These are phyloP conservation scores for Phyllotreta cruciferae DNA, from an alignment of 2,888 invertebrate genomes.

Conservation along the genomic window DNA sequence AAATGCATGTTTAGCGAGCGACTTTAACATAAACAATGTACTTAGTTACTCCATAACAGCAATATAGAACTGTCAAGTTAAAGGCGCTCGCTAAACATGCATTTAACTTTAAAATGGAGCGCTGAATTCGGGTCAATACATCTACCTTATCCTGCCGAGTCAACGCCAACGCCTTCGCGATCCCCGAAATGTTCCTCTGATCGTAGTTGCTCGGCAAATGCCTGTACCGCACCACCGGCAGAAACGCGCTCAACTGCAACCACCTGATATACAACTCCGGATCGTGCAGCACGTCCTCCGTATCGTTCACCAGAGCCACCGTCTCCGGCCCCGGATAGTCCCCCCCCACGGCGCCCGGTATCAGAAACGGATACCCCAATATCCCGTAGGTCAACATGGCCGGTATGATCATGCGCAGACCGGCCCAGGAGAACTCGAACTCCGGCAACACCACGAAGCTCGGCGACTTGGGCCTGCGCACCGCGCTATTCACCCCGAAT, in stretches of 20 bases:
- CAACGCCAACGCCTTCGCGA: slow-evolving; percentile 76
- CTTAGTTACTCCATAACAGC: too few species aligned
- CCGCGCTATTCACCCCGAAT: slow-evolving; percentile 85
- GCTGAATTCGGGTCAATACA: too few species aligned
- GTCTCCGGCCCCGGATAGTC: slow-evolving; percentile 72
- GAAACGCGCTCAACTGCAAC: slow-evolving; percentile 88
- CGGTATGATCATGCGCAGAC: slow-evolving; percentile 74
- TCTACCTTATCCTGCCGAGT: slow-evolving; percentile 79
- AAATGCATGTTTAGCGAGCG: too few species aligned
- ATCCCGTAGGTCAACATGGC: slow-evolving; percentile 88
- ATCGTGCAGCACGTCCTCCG: slow-evolving; percentile 69
- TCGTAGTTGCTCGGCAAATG: slow-evolving; percentile 89
- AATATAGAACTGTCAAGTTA: too few species aligned
- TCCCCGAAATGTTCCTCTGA: slow-evolving; percentile 75
- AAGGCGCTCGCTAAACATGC: too few species aligned
- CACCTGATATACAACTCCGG: slow-evolving; percentile 88
- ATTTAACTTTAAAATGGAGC: too few species aligned
- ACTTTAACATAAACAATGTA: too few species aligned
- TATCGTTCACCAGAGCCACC: slow-evolving; percentile 60
- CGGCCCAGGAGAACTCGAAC: slow-evolving; percentile 88
- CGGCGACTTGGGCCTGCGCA: slow-evolving; percentile 81
- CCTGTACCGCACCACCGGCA: slow-evolving; percentile 92
- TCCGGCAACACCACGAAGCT: slow-evolving; percentile 87
- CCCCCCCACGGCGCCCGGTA: slow-evolving; percentile 94
- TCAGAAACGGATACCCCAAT: slow-evolving; percentile 90